Evolutionary conservation across 2,888 invertebrate species (phyloP).

Genomic region (Pachymerium ferrugineum): DNA sequence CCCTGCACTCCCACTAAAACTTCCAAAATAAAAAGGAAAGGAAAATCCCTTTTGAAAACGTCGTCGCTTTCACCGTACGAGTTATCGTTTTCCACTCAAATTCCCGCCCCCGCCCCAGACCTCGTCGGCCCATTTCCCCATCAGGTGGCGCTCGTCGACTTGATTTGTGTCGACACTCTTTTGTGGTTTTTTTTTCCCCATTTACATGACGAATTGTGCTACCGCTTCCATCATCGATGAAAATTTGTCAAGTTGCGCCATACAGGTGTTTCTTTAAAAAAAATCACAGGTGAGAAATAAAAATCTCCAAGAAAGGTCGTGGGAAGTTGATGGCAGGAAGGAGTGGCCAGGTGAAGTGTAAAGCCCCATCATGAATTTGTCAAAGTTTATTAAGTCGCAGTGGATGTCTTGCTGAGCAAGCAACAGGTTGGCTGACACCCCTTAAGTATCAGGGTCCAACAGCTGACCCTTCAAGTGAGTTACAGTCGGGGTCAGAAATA

Average conservation of each 20-base stretch:
- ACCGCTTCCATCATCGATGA: conserved; percentile 1
- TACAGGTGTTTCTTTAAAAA: not conserved
- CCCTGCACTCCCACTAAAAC: too few species aligned
- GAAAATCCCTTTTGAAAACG: conserved; percentile 16
- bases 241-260: not conserved
- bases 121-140: conserved; percentile 23
- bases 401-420: conserved; percentile 5
- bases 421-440: conserved; percentile 1
- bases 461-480: conserved; percentile 2
- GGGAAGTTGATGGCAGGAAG: conserved; percentile 3
- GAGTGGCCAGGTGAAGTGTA: conserved; percentile 8
- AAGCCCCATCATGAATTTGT: conserved; percentile 28
- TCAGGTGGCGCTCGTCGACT: conserved; percentile 24
- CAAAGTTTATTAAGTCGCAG: conserved; percentile 20
- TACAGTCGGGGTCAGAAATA: too few species aligned
- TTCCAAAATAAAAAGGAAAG: not conserved
- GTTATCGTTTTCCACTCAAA: conserved; percentile 25
- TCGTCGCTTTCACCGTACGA: conserved; percentile 10
- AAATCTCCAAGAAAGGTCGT: not conserved
- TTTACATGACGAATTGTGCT: conserved; percentile 17
- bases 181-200: too few species aligned
- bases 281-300: not conserved
- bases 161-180: conserved; percentile 22
- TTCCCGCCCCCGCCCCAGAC: conserved; percentile 24
- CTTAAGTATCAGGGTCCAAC: not conserved